Evolutionary conservation across 1,140 invertebrate species (phyloP).

Genomic region (Radopholus similis): DNA sequence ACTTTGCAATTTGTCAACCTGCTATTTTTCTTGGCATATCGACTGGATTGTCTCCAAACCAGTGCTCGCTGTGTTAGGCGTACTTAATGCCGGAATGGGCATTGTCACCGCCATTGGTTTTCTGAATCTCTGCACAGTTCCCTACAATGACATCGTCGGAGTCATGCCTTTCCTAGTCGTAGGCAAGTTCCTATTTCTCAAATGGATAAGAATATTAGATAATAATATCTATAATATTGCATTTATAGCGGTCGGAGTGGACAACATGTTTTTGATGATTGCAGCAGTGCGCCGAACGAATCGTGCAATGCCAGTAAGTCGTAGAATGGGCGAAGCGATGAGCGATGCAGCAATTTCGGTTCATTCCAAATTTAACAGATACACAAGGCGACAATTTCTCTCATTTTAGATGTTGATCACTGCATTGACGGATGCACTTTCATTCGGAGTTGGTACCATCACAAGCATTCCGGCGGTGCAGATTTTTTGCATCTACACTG

Average conservation of each 20-base stretch:
- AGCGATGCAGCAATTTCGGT: conserved; percentile 57
- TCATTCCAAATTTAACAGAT: not conserved
- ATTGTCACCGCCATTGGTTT: conserved; percentile 83
- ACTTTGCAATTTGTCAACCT: conserved; percentile 51
- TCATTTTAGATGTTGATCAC: conserved; percentile 64
- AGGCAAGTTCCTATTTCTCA: conserved; percentile 48
- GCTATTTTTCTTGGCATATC: conserved; percentile 42
- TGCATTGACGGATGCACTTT: conserved; percentile 63
- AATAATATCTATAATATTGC: not conserved
- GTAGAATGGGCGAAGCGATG: conserved; percentile 60
- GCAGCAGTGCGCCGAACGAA: conserved; percentile 60
- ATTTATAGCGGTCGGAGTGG: conserved; percentile 64
- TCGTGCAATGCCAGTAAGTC: conserved; percentile 32
- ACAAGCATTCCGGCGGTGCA: conserved; percentile 67
- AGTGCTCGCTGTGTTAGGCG: conserved; percentile 64
- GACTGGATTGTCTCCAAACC: conserved; percentile 60
- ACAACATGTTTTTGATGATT: conserved; percentile 66
- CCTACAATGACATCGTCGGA: conserved; percentile 60
- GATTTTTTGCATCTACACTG: conserved; percentile 94
- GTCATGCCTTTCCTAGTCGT: conserved; percentile 60
- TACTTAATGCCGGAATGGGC: conserved; percentile 63
- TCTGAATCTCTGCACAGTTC: conserved; percentile 78
- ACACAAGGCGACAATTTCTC: not conserved
- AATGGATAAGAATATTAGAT: too few relatives aligned
- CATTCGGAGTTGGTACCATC: conserved; percentile 63